These are phyloP conservation scores for Drosophila neutralis DNA, from an alignment of 2,888 invertebrate species.

Conservation along the genomic window DNA sequence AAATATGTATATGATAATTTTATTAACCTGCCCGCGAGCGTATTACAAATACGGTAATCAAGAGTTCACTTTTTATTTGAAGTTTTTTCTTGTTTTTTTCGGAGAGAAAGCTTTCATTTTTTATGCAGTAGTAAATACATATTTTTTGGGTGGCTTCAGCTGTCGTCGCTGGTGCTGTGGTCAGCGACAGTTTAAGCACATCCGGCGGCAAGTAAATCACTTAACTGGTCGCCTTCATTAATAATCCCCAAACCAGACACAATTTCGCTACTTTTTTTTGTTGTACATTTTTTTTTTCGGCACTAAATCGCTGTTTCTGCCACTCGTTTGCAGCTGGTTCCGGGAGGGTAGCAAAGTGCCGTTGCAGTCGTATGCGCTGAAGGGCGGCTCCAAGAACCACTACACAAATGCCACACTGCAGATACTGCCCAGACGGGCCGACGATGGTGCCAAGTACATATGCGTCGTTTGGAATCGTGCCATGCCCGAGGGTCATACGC, in stretches of 20 bases:
- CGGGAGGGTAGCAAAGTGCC: slow-evolving; percentile 91
- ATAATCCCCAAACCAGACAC: slow-evolving; percentile 65
- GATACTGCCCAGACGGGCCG: slow-evolving; percentile 91
- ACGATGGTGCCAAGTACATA: slow-evolving; percentile 93
- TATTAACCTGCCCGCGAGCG: slow-evolving; percentile 12
- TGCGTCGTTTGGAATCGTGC: slow-evolving; percentile 96
- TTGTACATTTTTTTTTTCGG: slow-evolving; percentile 26
- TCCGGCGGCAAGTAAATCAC: slow-evolving; percentile 75
- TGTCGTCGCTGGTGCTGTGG: slow-evolving; percentile 48
- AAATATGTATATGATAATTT: too few species aligned
- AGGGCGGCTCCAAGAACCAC: slow-evolving; percentile 90
- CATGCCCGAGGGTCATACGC: slow-evolving; percentile 91
- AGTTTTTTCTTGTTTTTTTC: slow-evolving; percentile 3
- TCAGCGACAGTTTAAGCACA: slow-evolving; percentile 66
- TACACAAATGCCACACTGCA: slow-evolving; percentile 91
- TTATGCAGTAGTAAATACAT: background rate
- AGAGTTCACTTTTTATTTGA: background rate
- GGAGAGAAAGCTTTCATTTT: background rate
- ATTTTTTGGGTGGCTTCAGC: slow-evolving; percentile 25
- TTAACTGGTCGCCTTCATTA: slow-evolving; percentile 77
- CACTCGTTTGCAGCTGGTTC: slow-evolving; percentile 88
- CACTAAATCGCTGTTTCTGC: slow-evolving; percentile 45
- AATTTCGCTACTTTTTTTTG: slow-evolving; percentile 25
- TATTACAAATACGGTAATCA: slow-evolving; percentile 7
- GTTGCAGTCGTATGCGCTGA: slow-evolving; percentile 89